Percentiles rank a stretch among this genome's conserved stretches.
Conservation (phyloP, 53 echinoderm and acorn worm species). For the Paracentrotus lividus region DNA sequence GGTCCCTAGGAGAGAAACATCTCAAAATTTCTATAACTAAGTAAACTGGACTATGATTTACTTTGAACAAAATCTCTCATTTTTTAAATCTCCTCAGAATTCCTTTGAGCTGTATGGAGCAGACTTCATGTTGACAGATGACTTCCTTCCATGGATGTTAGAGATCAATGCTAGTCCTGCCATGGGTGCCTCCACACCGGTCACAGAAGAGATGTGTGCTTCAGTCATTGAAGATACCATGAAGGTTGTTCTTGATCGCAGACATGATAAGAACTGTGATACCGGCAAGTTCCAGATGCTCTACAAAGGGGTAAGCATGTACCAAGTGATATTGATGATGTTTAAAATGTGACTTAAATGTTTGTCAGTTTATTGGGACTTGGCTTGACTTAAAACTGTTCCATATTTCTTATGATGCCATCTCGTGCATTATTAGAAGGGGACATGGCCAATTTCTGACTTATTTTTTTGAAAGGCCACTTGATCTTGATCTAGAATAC, state of each 20-base stretch:
- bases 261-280: slow-evolving; percentile 93
- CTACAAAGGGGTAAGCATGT: slow-evolving; percentile 86
- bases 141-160: slow-evolving; percentile 95
- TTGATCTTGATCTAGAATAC: too few relatives aligned
- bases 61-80: too few relatives aligned
- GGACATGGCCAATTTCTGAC: too few relatives aligned
- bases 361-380: too few relatives aligned
- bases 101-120: slow-evolving; percentile 99
- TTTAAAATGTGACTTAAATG: too few relatives aligned
- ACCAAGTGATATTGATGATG: neutral
- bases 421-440: too few relatives aligned
- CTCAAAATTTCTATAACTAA: too few relatives aligned
- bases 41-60: too few relatives aligned
- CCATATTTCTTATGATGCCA: too few relatives aligned
- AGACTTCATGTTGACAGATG: slow-evolving; percentile 99
- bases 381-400: too few relatives aligned
- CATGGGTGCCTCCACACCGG: slow-evolving; percentile 93
- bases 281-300: slow-evolving; percentile 92
- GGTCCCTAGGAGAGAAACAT: too few relatives aligned
- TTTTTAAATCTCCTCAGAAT: slow-evolving; percentile 70
- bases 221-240: slow-evolving; percentile 97
- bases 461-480: too few relatives aligned
- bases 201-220: slow-evolving; percentile 96
- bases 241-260: slow-evolving; percentile 96
- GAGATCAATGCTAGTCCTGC: slow-evolving; percentile 99